Evolutionary conservation across 1,140 invertebrate species (phyloP).

Genomic region (Calycopis cecrops): DNA sequence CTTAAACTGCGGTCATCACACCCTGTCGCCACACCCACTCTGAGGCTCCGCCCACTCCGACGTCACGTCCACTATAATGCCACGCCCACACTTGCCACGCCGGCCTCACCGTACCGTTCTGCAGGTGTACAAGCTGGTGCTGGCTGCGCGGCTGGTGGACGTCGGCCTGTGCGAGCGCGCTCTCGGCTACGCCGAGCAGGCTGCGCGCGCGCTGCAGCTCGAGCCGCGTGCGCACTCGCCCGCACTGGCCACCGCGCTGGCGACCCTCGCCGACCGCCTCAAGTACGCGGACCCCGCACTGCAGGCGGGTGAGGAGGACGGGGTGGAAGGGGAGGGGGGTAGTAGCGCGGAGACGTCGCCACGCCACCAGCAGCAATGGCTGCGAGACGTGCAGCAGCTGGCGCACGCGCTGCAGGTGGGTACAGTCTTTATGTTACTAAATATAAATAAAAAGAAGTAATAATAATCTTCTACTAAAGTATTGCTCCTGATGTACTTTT

Average conservation of each 20-base stretch:
- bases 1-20: too few relatives aligned
- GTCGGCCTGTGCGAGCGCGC: constrained; percentile 86
- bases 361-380: constrained; percentile 72
- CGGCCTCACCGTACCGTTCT: constrained; percentile 1
- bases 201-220: constrained; percentile 80
- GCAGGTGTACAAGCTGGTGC: constrained; percentile 83
- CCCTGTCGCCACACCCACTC: too few relatives aligned
- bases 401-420: constrained; percentile 28
- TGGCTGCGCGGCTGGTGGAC: constrained; percentile 86
- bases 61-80: too few relatives aligned
- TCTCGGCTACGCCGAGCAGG: constrained; percentile 88
- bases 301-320: constrained; percentile 39
- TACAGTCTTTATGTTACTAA: neutral
- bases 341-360: constrained; percentile 38
- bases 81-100: too few relatives aligned
- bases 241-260: constrained; percentile 80
- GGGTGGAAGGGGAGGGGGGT: constrained; percentile 34
- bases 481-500: too few relatives aligned
- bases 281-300: constrained; percentile 86
- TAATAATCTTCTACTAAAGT: too few relatives aligned
- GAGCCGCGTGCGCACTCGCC: constrained; percentile 75
- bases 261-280: constrained; percentile 80
- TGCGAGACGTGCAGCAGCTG: constrained; percentile 51
- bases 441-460: too few relatives aligned
- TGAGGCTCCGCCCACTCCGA: too few relatives aligned